Evolutionary conservation across 2,113 vertebrate species (phyloP).

Genomic region (Lonchura striata): DNA sequence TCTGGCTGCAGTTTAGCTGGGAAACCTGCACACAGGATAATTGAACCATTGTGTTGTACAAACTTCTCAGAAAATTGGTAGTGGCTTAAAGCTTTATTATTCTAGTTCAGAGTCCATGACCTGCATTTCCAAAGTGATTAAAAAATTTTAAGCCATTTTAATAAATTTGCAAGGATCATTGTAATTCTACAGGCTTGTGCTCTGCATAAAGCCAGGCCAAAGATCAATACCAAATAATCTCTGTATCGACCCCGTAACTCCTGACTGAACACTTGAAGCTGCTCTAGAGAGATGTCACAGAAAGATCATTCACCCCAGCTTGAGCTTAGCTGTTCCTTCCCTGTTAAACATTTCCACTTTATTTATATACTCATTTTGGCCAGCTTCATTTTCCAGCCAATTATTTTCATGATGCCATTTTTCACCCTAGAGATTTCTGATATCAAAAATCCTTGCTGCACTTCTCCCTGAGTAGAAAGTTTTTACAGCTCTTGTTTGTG

Average conservation of each 20-base stretch:
- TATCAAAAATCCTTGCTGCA: neutral
- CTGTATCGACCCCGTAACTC: neutral
- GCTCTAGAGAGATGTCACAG: neutral
- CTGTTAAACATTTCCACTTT: neutral
- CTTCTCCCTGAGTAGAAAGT: neutral
- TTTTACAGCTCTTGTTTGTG: neutral
- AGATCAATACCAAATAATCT: constrained; percentile 56
- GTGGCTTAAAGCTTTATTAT: constrained; percentile 29
- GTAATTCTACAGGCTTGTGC: neutral
- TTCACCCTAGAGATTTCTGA: neutral
- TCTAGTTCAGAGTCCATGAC: constrained; percentile 24
- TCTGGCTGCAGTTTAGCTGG: neutral
- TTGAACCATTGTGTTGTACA: neutral
- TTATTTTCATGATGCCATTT: neutral
- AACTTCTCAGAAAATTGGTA: constrained; percentile 5
- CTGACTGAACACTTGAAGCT: neutral
- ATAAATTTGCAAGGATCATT: neutral
- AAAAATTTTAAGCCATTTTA: constrained; percentile 14
- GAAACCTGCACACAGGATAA: neutral
- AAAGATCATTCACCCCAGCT: neutral
- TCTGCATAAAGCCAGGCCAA: neutral
- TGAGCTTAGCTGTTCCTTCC: neutral
- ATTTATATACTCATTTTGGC: neutral
- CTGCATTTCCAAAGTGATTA: constrained; percentile 23
- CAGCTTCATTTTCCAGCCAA: neutral